These are phyloP conservation scores for Troglohyphantes excavatus DNA, from an alignment of 2,888 invertebrate genomes.

Conservation along the genomic window DNA sequence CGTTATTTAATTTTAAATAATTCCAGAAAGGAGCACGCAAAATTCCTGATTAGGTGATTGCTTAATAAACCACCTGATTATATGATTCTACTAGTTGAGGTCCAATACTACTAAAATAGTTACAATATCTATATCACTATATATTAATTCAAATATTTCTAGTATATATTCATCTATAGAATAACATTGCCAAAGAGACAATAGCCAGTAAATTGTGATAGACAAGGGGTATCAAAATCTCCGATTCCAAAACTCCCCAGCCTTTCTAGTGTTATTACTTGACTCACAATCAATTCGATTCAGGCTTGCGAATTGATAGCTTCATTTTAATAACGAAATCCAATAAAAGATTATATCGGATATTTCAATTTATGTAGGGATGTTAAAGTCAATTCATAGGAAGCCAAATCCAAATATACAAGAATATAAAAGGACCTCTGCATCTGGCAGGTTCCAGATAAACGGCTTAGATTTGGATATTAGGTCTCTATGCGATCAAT, in stretches of 20 bases:
- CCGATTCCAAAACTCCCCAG: background rate
- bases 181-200: background rate
- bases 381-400: constrained; percentile 6
- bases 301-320: background rate
- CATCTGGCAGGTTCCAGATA: constrained; percentile 44
- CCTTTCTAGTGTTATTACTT: background rate
- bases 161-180: background rate
- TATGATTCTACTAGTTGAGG: too few relatives aligned
- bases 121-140: too few relatives aligned
- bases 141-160: too few relatives aligned
- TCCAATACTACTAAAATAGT: too few relatives aligned
- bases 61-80: too few relatives aligned
- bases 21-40: too few relatives aligned
- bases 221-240: background rate
- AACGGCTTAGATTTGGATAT: constrained; percentile 64
- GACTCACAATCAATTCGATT: background rate
- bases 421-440: constrained; percentile 34
- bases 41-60: too few relatives aligned
- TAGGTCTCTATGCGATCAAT: constrained; percentile 54
- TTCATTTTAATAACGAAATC: constrained; percentile 27
- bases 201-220: background rate
- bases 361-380: constrained; percentile 11
- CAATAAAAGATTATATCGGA: constrained; percentile 47
- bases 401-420: constrained; percentile 22
- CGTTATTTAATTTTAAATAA: too few relatives aligned